Evolutionary conservation across 2,888 invertebrate species (phyloP).

Genomic region (Leptura quadrifasciata): DNA sequence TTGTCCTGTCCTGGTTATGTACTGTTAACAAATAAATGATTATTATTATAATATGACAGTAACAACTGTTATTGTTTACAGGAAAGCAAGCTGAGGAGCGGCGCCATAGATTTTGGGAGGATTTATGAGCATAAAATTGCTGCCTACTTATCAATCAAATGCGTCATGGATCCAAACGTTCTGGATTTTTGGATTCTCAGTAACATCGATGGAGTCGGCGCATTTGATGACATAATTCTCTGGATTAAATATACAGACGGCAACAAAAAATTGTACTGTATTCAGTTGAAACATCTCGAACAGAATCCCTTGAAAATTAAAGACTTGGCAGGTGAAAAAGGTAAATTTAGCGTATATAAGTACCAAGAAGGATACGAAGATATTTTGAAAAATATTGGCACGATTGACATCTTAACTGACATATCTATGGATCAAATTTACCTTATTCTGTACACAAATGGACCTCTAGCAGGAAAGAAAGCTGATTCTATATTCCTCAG

Average conservation of each 20-base stretch:
- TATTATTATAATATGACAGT: no score
- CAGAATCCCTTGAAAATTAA: background rate
- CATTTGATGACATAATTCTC: constrained; percentile 11
- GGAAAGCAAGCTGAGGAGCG: constrained; percentile 6
- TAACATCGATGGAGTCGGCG: background rate
- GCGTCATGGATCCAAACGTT: background rate
- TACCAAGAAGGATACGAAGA: constrained; percentile 22
- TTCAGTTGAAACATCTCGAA: background rate
- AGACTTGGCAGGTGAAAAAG: background rate
- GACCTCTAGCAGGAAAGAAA: background rate
- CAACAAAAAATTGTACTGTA: background rate
- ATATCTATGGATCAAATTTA: constrained; percentile 12
- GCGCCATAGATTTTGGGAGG: background rate
- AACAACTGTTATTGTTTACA: background rate
- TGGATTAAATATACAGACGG: background rate
- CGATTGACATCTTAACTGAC: constrained; percentile 1
- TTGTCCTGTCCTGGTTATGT: no score
- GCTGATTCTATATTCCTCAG: background rate
- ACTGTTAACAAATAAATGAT: no score
- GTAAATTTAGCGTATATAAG: constrained; percentile 13
- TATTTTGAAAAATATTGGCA: constrained; percentile 29
- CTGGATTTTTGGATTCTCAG: constrained; percentile 3
- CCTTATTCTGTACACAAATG: constrained; percentile 23
- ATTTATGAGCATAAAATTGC: constrained; percentile 9
- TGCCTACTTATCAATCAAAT: background rate